Conservation (phyloP, 2,797 vertebrate genomes). For the Pangasius sanitwongsei region DNA sequence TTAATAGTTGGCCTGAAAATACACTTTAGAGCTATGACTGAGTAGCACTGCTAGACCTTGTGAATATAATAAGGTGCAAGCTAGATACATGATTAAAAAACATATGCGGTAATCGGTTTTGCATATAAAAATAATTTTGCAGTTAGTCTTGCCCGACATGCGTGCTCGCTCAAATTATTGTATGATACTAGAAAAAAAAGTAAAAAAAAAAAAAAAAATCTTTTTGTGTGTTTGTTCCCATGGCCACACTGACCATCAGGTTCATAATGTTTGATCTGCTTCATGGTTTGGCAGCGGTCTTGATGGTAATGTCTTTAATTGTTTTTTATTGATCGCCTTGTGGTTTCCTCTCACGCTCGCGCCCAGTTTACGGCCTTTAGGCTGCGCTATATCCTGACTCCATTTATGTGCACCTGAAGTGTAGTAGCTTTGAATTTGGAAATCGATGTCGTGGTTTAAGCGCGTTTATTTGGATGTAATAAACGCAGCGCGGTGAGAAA, state of each 20-base stretch:
- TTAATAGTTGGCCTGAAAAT: not conserved
- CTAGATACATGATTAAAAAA: not conserved
- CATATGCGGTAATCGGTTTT: not conserved
- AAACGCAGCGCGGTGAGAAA: conserved; percentile 59
- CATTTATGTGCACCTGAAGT: conserved; percentile 76
- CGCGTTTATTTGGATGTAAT: conserved; percentile 66
- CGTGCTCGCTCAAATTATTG: not conserved
- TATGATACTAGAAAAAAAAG: not conserved
- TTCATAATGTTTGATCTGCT: conserved; percentile 65
- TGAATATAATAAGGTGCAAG: not conserved
- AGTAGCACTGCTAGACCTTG: not conserved
- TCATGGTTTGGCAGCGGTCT: conserved; percentile 69
- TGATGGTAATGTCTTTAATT: conserved; percentile 82
- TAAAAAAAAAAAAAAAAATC: not conserved
- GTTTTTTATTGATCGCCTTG: conserved; percentile 77
- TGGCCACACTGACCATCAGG: conserved; percentile 72
- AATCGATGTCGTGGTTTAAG: conserved; percentile 71
- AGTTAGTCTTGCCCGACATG: not conserved
- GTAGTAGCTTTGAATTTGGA: conserved; percentile 72
- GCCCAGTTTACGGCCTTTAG: conserved; percentile 69
- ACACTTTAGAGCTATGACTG: not conserved
- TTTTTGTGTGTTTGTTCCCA: conserved; percentile 48
- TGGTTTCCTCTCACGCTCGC: conserved; percentile 61
- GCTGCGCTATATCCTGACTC: conserved; percentile 74
- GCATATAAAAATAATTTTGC: not conserved